Percentiles rank a stretch among this genome's conserved stretches.
phyloP scores from a whole-genome alignment of 2,888 invertebrate species.

The Platycheirus albimanus region DNA sequence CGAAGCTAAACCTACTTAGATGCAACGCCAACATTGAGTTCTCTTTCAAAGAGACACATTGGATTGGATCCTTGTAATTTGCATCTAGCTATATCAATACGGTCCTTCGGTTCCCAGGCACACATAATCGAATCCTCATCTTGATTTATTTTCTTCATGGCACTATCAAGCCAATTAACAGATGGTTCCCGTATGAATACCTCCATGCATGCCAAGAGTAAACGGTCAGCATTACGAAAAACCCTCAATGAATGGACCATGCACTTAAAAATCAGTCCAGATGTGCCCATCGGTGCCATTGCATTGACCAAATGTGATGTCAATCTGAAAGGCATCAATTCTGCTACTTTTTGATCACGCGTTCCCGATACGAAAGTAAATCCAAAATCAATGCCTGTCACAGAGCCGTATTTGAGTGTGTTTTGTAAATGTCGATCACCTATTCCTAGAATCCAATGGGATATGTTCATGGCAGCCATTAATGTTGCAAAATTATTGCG shows the following conservation, averaged over 20 bases:
- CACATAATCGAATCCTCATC: constrained; percentile 66
- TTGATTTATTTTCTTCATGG: constrained; percentile 78
- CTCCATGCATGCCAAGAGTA: constrained; percentile 87
- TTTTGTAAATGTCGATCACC: constrained; percentile 91
- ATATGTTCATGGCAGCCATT: constrained; percentile 86
- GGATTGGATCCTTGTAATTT: constrained; percentile 88
- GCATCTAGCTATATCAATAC: constrained; percentile 82
- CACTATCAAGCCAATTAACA: constrained; percentile 85
- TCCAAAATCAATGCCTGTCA: constrained; percentile 89
- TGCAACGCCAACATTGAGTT: constrained; percentile 80
- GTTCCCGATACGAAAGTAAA: constrained; percentile 88
- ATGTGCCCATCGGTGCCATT: constrained; percentile 85
- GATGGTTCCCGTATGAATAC: constrained; percentile 89
- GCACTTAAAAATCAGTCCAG: constrained; percentile 85
- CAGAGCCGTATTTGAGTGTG: constrained; percentile 84
- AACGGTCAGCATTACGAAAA: constrained; percentile 83
- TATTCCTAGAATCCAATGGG: constrained; percentile 88
- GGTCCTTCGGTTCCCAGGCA: constrained; percentile 84
- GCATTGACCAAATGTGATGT: constrained; percentile 87
- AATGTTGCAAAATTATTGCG: constrained; percentile 85
- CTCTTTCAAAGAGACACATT: constrained; percentile 84
- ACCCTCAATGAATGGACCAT: constrained; percentile 86
- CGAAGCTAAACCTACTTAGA: constrained; percentile 24
- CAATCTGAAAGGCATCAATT: constrained; percentile 89
- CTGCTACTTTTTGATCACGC: constrained; percentile 86